These are phyloP conservation scores for Eupithecia subfuscata DNA, from an alignment of 2,888 invertebrate species.

Conservation along the genomic window DNA sequence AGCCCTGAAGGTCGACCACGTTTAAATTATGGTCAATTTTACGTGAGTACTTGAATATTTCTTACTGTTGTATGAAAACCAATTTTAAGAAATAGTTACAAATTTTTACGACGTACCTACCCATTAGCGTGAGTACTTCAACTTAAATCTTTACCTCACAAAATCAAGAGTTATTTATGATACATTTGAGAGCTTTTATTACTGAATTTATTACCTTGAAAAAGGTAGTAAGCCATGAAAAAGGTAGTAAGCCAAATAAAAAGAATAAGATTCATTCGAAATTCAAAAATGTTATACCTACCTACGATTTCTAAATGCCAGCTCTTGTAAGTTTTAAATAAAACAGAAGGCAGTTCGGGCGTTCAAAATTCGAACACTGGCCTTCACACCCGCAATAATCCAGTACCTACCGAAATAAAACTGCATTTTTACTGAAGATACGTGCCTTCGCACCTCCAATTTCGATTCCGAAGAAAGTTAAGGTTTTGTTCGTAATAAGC, in stretches of 20 bases:
- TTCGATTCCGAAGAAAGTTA: constrained; percentile 6
- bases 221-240: background rate
- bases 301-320: background rate
- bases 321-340: constrained; percentile 19
- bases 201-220: too few relatives aligned
- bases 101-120: background rate
- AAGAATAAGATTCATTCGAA: background rate
- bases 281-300: background rate
- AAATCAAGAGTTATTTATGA: background rate
- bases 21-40: background rate
- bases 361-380: constrained; percentile 18
- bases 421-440: constrained; percentile 50
- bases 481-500: background rate
- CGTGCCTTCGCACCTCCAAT: constrained; percentile 29
- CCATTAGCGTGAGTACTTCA: background rate
- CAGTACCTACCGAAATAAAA: constrained; percentile 41
- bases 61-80: background rate
- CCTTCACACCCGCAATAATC: constrained; percentile 46
- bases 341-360: constrained; percentile 23
- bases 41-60: background rate
- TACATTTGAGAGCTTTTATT: background rate
- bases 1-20: constrained; percentile 3
- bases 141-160: background rate
- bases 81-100: background rate
- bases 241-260: background rate